phyloP scores from a whole-genome alignment of 2,113 vertebrate species.

The Copsychus sechellarum region DNA sequence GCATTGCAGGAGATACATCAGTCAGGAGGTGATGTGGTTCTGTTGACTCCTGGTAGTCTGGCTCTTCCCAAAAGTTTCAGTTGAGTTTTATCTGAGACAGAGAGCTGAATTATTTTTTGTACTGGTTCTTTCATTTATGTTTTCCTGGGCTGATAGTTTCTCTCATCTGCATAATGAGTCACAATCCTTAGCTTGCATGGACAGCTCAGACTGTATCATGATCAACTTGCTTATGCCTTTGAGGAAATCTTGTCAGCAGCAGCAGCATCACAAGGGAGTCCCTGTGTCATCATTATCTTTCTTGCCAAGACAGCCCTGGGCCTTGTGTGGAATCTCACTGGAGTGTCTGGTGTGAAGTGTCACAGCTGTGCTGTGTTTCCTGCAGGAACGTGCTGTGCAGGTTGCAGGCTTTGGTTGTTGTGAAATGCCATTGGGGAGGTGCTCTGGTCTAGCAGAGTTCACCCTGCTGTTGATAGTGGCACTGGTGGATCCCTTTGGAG shows the following conservation, averaged over 20 bases:
- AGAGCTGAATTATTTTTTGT: not conserved
- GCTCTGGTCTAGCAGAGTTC: not conserved
- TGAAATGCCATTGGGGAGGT: accelerated
- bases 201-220: not conserved
- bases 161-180: not conserved
- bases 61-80: not conserved
- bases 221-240: not conserved
- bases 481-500: not conserved
- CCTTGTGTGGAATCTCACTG: not conserved
- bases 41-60: not conserved
- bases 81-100: not conserved
- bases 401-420: not conserved
- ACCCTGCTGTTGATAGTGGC: not conserved
- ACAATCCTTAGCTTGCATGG: not conserved
- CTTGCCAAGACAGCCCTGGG: accelerated
- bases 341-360: not conserved
- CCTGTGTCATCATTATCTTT: not conserved
- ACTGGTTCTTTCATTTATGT: not conserved
- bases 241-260: not conserved
- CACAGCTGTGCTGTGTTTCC: not conserved
- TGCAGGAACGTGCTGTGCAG: not conserved
- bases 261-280: not conserved
- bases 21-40: not conserved
- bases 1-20: not conserved
- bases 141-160: not conserved